phyloP scores from a whole-genome alignment of 2,888 invertebrate species.

The Achlya flavicornis region DNA sequence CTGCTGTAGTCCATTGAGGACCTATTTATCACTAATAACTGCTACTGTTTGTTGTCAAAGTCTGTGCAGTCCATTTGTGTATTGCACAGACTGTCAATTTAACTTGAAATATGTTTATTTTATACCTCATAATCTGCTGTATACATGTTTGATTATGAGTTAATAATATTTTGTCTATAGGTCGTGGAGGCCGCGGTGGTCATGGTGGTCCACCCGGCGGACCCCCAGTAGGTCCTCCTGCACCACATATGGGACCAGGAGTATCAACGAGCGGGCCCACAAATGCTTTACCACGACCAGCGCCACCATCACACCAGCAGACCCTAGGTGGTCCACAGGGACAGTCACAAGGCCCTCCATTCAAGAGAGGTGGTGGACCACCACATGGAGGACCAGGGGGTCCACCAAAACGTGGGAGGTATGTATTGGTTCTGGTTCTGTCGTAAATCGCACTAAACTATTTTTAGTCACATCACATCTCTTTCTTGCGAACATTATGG shows the following conservation, averaged over 20 bases:
- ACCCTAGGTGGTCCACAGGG: conserved; percentile 34
- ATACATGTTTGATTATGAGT: too few relatives aligned
- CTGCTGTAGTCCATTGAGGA: too few relatives aligned
- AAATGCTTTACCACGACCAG: conserved; percentile 39
- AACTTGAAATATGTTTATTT: too few relatives aligned
- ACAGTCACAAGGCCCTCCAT: conserved; percentile 54
- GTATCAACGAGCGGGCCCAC: conserved; percentile 32
- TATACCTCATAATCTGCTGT: too few relatives aligned
- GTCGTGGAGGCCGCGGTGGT: conserved; percentile 66
- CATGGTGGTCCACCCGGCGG: conserved; percentile 52
- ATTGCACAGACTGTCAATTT: too few relatives aligned
- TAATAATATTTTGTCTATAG: conserved; percentile 26
- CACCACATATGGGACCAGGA: conserved; percentile 36
- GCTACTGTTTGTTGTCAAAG: too few relatives aligned
- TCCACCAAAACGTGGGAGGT: conserved; percentile 75
- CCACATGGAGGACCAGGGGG: conserved; percentile 66
- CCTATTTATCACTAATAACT: too few relatives aligned
- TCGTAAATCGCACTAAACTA: too few relatives aligned
- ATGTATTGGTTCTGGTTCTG: too few relatives aligned
- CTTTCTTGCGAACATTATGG: too few relatives aligned
- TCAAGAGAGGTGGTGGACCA: conserved; percentile 68
- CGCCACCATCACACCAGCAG: conserved; percentile 28
- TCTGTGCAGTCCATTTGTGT: too few relatives aligned
- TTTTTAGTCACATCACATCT: too few relatives aligned
- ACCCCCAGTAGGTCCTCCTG: conserved; percentile 29